These are phyloP conservation scores for Hyphantria cunea DNA, from an alignment of 1,140 invertebrate genomes.

Conservation along the genomic window DNA sequence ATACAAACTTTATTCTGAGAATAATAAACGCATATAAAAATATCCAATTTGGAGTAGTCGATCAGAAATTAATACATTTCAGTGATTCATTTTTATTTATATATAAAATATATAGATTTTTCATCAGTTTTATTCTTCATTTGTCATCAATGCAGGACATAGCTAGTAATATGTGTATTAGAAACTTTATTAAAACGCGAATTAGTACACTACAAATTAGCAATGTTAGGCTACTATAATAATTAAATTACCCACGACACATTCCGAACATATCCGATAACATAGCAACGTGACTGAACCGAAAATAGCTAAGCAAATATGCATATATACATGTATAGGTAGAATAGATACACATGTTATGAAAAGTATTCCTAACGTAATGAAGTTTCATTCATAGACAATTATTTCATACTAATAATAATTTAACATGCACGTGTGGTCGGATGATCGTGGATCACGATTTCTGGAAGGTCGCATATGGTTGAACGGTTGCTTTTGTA, in stretches of 20 bases:
- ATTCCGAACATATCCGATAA: constrained; percentile 22
- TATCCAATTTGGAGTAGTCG: too few relatives aligned
- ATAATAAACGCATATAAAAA: too few relatives aligned
- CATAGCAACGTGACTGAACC: constrained; percentile 22
- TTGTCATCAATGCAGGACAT: too few relatives aligned
- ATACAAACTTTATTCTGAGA: too few relatives aligned
- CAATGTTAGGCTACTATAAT: not conserved
- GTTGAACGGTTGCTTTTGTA: constrained; percentile 12
- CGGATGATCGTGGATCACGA: constrained; percentile 20
- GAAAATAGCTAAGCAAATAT: constrained; percentile 18
- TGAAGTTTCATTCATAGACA: constrained; percentile 25
- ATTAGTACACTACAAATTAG: not conserved
- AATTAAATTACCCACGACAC: constrained; percentile 16
- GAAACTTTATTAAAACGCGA: not conserved
- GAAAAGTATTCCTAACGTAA: constrained; percentile 12
- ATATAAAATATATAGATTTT: too few relatives aligned
- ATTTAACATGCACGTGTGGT: constrained; percentile 27
- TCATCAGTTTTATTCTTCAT: too few relatives aligned
- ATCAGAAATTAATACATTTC: too few relatives aligned
- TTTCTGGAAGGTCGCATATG: constrained; percentile 21
- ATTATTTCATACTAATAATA: constrained; percentile 18
- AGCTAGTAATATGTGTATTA: not conserved
- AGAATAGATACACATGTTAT: constrained; percentile 4
- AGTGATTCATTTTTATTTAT: too few relatives aligned
- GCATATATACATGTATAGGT: too few relatives aligned